Conservation (phyloP, 2,113 vertebrate genomes). For the Phocoena sinus region DNA sequence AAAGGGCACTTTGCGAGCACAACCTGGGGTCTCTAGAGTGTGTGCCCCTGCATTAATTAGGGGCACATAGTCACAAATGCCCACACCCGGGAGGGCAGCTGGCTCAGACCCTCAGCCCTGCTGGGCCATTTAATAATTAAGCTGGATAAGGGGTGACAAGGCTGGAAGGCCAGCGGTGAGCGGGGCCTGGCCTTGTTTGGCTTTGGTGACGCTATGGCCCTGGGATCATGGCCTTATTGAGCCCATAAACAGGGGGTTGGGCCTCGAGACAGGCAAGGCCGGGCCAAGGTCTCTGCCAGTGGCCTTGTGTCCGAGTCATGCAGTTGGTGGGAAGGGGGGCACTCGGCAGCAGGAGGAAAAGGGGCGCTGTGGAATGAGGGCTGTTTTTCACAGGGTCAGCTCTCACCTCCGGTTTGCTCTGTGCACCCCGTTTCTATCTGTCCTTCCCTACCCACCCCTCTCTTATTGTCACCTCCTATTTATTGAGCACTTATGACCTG, state of each 20-base stretch:
- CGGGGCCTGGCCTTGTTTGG: constrained; percentile 58
- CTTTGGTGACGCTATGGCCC: constrained; percentile 57
- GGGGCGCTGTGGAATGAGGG: rapidly evolving
- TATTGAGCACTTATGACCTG: too few relatives aligned
- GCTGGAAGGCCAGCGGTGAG: constrained; percentile 30
- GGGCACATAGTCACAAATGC: rapidly evolving
- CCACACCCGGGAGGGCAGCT: background rate
- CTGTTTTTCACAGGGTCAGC: rapidly evolving
- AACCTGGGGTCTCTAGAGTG: background rate
- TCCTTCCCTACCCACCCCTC: background rate
- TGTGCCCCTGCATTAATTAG: background rate
- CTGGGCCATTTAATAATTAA: constrained; percentile 33
- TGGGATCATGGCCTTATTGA: constrained; percentile 55
- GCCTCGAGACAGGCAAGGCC: constrained; percentile 37
- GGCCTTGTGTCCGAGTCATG: background rate
- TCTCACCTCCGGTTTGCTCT: background rate
- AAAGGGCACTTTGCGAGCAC: background rate
- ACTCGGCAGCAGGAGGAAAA: rapidly evolving
- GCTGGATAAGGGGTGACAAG: background rate
- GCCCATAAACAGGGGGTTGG: constrained; percentile 32
- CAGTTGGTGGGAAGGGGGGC: background rate
- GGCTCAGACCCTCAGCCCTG: background rate
- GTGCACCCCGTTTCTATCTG: background rate
- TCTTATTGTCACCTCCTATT: rapidly evolving
- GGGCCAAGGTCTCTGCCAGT: constrained; percentile 52